Evolutionary conservation across 2,888 invertebrate genomes (phyloP).

Genomic region (Oxystoma pomonae): DNA sequence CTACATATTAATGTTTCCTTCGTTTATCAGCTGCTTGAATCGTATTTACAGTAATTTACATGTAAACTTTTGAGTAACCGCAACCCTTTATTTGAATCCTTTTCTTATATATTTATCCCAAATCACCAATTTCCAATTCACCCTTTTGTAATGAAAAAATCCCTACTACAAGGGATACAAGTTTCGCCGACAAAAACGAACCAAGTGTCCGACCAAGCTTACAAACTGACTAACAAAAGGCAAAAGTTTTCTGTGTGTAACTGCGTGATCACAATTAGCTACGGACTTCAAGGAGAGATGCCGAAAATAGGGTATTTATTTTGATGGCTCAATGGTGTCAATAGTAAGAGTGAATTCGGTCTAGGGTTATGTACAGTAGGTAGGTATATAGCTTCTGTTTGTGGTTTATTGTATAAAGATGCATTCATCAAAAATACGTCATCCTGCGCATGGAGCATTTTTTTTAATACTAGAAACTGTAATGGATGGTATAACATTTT

Average conservation of each 20-base stretch:
- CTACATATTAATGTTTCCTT: too few species aligned
- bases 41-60: too few species aligned
- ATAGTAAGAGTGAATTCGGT: neutral
- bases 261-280: constrained; percentile 31
- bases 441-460: too few species aligned
- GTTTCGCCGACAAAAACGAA: neutral
- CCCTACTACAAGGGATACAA: neutral
- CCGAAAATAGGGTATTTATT: neutral
- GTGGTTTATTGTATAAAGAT: too few species aligned
- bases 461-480: too few species aligned
- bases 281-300: constrained; percentile 30
- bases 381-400: too few species aligned
- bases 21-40: too few species aligned
- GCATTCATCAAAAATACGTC: too few species aligned
- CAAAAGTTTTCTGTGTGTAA: neutral
- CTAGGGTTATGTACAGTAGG: too few species aligned
- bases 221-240: neutral
- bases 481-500: too few species aligned
- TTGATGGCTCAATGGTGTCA: neutral
- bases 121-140: neutral
- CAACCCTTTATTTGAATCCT: neutral
- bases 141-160: neutral
- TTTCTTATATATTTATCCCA: neutral
- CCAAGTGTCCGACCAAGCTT: neutral
- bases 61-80: neutral